Evolutionary conservation across 2,888 invertebrate species (phyloP).

Genomic region (Tanytarsus gracilentus): DNA sequence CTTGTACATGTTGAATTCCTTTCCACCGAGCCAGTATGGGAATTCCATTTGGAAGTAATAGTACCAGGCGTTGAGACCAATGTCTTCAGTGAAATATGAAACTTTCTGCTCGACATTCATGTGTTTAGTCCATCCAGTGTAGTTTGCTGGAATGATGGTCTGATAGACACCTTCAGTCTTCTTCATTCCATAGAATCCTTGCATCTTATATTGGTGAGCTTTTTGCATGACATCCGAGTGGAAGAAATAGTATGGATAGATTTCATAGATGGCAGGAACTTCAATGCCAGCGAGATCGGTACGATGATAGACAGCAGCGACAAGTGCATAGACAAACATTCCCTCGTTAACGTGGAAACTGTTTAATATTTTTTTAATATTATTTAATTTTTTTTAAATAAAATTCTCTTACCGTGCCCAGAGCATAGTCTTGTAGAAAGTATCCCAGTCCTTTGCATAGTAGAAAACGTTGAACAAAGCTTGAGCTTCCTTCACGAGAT

Average conservation of each 20-base stretch:
- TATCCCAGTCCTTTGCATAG: conserved; percentile 63
- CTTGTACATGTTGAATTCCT: conserved; percentile 45
- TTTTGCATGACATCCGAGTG: conserved; percentile 49
- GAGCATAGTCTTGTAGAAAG: conserved; percentile 60
- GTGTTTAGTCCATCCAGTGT: conserved; percentile 46
- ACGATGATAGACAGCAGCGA: conserved; percentile 52
- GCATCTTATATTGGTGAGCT: conserved; percentile 44
- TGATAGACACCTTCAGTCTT: conserved; percentile 41
- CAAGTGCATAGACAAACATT: conserved; percentile 53
- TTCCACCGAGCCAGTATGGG: conserved; percentile 55
- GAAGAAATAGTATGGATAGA: conserved; percentile 55
- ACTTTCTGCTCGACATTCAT: conserved; percentile 51
- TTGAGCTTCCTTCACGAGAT: conserved; percentile 53
- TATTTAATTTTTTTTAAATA: conserved; percentile 37
- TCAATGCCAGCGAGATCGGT: conserved; percentile 49
- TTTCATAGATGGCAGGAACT: conserved; percentile 59
- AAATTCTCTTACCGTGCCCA: conserved; percentile 51
- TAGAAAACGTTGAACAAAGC: conserved; percentile 56
- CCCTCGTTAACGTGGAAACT: conserved; percentile 50
- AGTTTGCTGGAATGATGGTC: conserved; percentile 48
- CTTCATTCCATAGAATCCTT: conserved; percentile 39
- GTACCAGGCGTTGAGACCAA: conserved; percentile 58
- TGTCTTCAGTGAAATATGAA: conserved; percentile 61
- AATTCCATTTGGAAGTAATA: conserved; percentile 53
- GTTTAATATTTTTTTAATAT: conserved; percentile 35